Evolutionary conservation across 2,888 invertebrate genomes (phyloP), one percentile per base, ranked within the genome.

Genomic region (Heliconius sara): DNA sequence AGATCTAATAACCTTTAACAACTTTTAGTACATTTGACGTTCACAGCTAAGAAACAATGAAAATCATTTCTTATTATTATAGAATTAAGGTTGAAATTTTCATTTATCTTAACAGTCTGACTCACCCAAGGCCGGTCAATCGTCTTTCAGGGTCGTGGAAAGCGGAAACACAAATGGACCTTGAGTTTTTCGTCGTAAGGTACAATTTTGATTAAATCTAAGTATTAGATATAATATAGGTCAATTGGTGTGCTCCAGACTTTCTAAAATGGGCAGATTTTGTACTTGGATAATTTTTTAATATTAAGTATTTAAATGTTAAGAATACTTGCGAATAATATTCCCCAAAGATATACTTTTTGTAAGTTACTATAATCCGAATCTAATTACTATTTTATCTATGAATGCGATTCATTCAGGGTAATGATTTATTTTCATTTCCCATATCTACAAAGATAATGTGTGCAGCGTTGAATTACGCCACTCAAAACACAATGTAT

Each of bases 111-210:
- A 30, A 63, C 30, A 72, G 39, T 39, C 74, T 80, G 80, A 80
- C 52, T 80, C 80, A 80, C 71, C 80, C 80, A 78, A 80, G 80
- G 80, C 71, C 65, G 78, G 70, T 70, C 72, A 72, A 52, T 57
- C 66, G 66, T 75, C 63, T 67, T n/a, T 66, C 78, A 80, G 70
- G 80, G 80, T 71, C 77, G 71, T n/a, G 77, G 25, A 52, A 67
- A 43, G 27, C 60, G 39, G 39, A 71, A 39, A 39, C 30, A 16
- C 10, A 78, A 78, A 65, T 66, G 65, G n/a, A 25, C 66, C 78
- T 78, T 78, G 66, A 78, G 27, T 4, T 57, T 12, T 72, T 9
- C 34, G 12, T 12, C 10, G 63, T 73, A 73, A 73, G 72, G 78
- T 34, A 25, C 19, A 66, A 67, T 52, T 73, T 78, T 34, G 71